Conservation (phyloP, 2,113 vertebrate genomes). For the Hemichromis elongatus region DNA sequence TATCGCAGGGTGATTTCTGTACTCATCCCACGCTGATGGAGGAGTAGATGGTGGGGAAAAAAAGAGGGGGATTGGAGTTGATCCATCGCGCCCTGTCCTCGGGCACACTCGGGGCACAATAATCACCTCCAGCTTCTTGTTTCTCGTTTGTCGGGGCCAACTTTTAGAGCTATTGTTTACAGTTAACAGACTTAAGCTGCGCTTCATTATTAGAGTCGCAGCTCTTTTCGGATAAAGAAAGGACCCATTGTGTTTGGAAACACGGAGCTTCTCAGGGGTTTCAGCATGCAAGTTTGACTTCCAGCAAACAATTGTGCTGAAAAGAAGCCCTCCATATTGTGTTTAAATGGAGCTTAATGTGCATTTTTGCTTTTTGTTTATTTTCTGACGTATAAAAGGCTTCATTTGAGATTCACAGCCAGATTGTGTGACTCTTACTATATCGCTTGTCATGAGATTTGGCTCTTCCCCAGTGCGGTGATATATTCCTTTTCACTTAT, state of each 20-base stretch:
- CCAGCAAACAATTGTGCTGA: conserved; percentile 5
- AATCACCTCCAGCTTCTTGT: conserved; percentile 4
- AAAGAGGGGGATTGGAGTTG: neutral
- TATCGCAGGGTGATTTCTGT: neutral
- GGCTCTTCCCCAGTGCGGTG: neutral
- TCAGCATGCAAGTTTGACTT: conserved; percentile 25
- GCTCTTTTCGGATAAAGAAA: conserved; percentile 47
- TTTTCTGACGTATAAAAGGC: conserved; percentile 9
- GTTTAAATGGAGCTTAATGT: conserved; percentile 11
- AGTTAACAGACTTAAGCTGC: conserved; percentile 33
- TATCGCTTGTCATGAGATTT: conserved; percentile 12
- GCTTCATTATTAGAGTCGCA: conserved; percentile 37
- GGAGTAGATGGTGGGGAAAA: neutral
- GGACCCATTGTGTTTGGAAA: conserved; percentile 43
- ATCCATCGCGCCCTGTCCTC: conserved; percentile 37
- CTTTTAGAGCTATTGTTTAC: conserved; percentile 43
- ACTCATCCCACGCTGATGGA: neutral
- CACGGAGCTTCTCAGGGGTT: neutral
- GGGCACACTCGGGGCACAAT: conserved; percentile 13
- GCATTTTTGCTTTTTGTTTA: neutral
- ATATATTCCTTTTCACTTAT: neutral
- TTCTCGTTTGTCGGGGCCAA: conserved; percentile 43
- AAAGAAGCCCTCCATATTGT: conserved; percentile 40
- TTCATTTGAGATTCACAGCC: conserved; percentile 7
- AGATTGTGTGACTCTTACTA: conserved; percentile 19